Conservation (phyloP, 1,140 invertebrate species). For the Nomia melanderi region DNA sequence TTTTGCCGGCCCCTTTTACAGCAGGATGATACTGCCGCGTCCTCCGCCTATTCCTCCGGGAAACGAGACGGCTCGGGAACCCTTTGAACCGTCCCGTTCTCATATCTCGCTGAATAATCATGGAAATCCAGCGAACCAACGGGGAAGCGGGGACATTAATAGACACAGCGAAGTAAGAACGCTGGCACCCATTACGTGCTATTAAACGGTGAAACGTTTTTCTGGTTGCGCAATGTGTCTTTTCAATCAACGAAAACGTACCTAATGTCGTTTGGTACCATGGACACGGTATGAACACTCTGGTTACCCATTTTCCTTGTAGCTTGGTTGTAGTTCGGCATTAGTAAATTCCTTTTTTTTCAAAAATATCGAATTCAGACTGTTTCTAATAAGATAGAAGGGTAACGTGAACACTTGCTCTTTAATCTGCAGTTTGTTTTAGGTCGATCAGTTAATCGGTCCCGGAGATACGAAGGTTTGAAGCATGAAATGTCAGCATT, state of each 20-base stretch:
- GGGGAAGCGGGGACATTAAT: not conserved
- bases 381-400: too few species aligned
- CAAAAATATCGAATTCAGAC: too few species aligned
- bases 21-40: not conserved
- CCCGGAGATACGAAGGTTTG: too few species aligned
- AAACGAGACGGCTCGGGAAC: not conserved
- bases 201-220: constrained; percentile 29
- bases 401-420: too few species aligned
- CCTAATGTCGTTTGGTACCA: not conserved
- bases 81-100: constrained; percentile 24
- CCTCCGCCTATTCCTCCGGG: not conserved
- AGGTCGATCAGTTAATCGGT: too few species aligned
- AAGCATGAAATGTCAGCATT: too few species aligned
- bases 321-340: too few species aligned
- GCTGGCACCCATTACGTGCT: constrained; percentile 3
- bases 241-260: not conserved
- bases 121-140: not conserved
- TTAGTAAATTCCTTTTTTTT: too few species aligned
- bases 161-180: constrained; percentile 22
- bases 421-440: too few species aligned
- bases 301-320: too few species aligned
- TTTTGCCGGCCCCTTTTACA: not conserved
- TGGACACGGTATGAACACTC: not conserved
- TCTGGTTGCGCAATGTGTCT: not conserved
- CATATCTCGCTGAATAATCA: constrained; percentile 1